A percentile compares a stretch with the other conserved stretches of the same genome.
Evolutionary conservation across 37 sponge, comb jelly and placozoan genomes (phyloP).

Genomic region (Mnemiopsis leidyi): DNA sequence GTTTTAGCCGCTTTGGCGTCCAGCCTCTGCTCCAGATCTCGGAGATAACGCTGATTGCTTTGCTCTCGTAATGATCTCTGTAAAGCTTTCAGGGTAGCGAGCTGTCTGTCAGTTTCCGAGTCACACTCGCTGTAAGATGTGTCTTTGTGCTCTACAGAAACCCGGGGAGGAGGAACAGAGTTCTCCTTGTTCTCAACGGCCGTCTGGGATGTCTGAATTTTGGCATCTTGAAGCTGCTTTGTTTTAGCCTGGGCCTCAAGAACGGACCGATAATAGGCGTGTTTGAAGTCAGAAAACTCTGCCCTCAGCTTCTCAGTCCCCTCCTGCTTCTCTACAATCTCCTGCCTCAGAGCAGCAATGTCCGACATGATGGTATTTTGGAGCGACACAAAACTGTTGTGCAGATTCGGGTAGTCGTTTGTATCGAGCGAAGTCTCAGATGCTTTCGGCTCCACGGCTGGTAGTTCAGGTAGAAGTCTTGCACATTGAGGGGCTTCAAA

Average conservation of each 20-base stretch:
- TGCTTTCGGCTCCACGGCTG: not conserved
- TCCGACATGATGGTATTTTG: constrained; percentile 62
- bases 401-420: constrained; percentile 21
- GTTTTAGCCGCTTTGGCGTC: not conserved
- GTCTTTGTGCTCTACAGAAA: not conserved
- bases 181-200: not conserved
- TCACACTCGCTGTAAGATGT: constrained; percentile 64
- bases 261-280: constrained; percentile 8
- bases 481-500: not conserved
- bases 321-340: constrained; percentile 50
- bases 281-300: constrained; percentile 55
- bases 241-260: not conserved
- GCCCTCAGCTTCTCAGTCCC: constrained; percentile 44
- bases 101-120: constrained; percentile 57
- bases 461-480: not conserved
- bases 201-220: not conserved
- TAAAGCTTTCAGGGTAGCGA: constrained; percentile 47
- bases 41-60: constrained; percentile 1
- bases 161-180: not conserved
- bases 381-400: constrained; percentile 35
- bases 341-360: constrained; percentile 40
- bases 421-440: not conserved
- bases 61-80: constrained; percentile 36
- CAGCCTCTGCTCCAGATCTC: constrained; percentile 34
- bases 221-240: constrained; percentile 47